A percentile compares a stretch with the other conserved stretches of the same genome.
phyloP scores from a whole-genome alignment of 2,113 vertebrate species.

The Atherinomorus stipes region DNA sequence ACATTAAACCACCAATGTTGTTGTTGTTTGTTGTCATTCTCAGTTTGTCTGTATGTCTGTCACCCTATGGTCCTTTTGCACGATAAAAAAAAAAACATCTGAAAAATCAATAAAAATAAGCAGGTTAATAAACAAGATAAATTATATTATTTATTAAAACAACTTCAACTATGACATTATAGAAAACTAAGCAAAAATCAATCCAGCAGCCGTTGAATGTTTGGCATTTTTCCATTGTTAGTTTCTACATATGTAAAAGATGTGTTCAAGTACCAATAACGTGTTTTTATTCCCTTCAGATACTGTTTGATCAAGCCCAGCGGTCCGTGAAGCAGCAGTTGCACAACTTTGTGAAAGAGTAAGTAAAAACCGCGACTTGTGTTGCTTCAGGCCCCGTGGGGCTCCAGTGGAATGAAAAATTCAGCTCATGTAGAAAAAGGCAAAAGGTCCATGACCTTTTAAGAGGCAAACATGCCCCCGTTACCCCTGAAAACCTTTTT shows the following conservation, averaged over 20 bases:
- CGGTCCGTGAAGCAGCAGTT: constrained; percentile 95
- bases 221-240: neutral
- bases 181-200: no score
- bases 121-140: no score
- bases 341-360: constrained; percentile 98
- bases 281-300: constrained; percentile 79
- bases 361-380: constrained; percentile 74
- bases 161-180: no score
- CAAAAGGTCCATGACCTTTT: constrained; percentile 12
- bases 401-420: constrained; percentile 28
- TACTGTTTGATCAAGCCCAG: constrained; percentile 98
- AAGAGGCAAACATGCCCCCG: constrained; percentile 8
- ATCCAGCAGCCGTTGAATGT: neutral
- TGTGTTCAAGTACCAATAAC: neutral
- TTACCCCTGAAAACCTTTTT: constrained; percentile 41
- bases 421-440: constrained; percentile 33
- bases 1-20: no score
- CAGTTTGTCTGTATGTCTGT: no score
- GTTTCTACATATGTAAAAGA: neutral
- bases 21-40: no score
- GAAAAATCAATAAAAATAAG: no score
- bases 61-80: no score
- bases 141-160: no score
- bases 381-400: neutral
- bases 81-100: no score